Percentiles rank a stretch among this genome's conserved stretches.
These are phyloP conservation scores for Physeter macrocephalus DNA, from an alignment of 2,113 vertebrate genomes.

Conservation along the genomic window DNA sequence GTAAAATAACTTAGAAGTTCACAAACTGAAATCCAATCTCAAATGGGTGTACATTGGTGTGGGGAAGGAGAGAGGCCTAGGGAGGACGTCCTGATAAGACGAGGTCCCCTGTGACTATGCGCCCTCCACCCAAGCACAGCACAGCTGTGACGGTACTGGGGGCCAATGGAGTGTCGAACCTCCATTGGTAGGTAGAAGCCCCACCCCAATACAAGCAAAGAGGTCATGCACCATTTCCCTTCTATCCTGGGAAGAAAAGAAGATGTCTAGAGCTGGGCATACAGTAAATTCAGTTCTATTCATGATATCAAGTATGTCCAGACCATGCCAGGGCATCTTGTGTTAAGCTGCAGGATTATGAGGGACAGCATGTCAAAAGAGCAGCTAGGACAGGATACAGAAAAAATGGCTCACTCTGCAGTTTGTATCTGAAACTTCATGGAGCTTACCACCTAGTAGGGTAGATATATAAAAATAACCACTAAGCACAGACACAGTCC, in stretches of 20 bases:
- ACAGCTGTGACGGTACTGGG: not conserved
- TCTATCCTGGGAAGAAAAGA: not conserved
- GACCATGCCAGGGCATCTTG: not conserved
- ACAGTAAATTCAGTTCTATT: not conserved
- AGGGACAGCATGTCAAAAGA: not conserved
- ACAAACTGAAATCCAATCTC: conserved; percentile 34
- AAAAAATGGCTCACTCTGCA: not conserved
- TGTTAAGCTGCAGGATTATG: not conserved
- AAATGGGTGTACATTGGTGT: not conserved
- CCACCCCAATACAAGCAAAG: not conserved
- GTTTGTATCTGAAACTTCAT: not conserved
- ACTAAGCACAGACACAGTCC: not conserved
- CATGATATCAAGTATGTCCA: not conserved
- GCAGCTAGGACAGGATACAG: not conserved
- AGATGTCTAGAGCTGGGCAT: not conserved
- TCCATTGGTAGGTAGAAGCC: not conserved
- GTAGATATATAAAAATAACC: not conserved
- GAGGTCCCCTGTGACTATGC: not conserved
- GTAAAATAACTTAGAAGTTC: conserved; percentile 20
- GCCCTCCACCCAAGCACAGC: not conserved
- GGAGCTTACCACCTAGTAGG: not conserved
- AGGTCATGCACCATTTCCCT: not conserved
- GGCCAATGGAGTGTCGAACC: not conserved
- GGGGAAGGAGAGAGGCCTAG: not conserved
- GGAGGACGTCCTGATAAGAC: not conserved